A percentile compares a stretch with the other conserved stretches of the same genome.
Conservation (phyloP, 2,797 vertebrate species). For the Pantherophis alleghaniensis region DNA sequence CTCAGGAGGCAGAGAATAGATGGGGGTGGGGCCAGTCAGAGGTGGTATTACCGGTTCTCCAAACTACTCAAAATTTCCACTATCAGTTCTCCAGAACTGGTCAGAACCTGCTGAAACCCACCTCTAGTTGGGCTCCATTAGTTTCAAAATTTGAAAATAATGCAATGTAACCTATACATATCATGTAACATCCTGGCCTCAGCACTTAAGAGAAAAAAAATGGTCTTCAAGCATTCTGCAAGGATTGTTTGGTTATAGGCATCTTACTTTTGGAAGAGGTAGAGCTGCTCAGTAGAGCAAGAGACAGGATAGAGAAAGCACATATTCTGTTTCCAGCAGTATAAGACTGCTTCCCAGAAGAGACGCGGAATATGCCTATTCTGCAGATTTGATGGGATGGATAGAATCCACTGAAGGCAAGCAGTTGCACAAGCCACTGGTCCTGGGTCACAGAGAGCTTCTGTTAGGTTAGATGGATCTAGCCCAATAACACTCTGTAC, state of each 20-base stretch:
- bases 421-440: background rate
- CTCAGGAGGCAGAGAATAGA: no score
- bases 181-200: background rate
- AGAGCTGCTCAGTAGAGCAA: background rate
- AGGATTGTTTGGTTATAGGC: background rate
- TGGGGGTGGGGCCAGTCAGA: no score
- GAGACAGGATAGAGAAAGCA: background rate
- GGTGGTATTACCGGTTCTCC: no score
- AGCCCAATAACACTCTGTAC: no score
- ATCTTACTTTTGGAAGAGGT: background rate
- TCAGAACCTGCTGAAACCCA: no score
- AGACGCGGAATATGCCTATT: background rate
- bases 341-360: background rate
- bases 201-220: background rate
- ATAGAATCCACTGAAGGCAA: background rate
- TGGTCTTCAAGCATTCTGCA: background rate
- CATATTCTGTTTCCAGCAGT: background rate
- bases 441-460: background rate
- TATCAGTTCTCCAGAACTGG: no score
- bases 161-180: background rate
- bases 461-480: no score
- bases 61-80: no score
- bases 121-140: background rate
- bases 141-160: background rate
- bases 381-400: background rate